These are phyloP conservation scores for Stenopsyche tienmushanensis DNA, from an alignment of 1,140 invertebrate species.

Conservation along the genomic window DNA sequence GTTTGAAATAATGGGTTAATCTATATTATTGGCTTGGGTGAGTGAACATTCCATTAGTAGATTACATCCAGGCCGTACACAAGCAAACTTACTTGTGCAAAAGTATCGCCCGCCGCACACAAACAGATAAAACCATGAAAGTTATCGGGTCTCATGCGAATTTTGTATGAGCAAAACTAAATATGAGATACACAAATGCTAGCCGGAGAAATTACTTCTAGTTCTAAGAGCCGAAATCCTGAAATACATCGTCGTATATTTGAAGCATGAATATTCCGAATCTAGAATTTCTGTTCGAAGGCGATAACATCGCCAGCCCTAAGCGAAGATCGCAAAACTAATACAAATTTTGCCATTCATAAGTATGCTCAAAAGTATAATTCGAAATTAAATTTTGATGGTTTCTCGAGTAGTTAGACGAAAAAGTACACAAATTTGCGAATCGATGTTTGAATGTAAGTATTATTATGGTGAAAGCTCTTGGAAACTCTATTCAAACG, in stretches of 20 bases:
- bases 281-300: too few species aligned
- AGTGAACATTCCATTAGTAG: slow-evolving; percentile 42
- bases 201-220: slow-evolving; percentile 13
- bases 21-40: slow-evolving; percentile 40
- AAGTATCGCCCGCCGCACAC: slow-evolving; percentile 4
- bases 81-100: slow-evolving; percentile 17
- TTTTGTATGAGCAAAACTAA: slow-evolving; percentile 3
- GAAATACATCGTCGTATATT: too few species aligned
- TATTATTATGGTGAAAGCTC: neutral
- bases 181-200: slow-evolving; percentile 21
- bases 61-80: slow-evolving; percentile 34
- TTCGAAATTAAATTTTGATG: too few species aligned
- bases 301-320: too few species aligned
- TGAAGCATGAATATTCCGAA: too few species aligned
- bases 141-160: slow-evolving; percentile 9
- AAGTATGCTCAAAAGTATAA: too few species aligned
- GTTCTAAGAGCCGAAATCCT: too few species aligned
- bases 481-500: slow-evolving; percentile 9
- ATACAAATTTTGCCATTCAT: too few species aligned
- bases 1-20: slow-evolving; percentile 42
- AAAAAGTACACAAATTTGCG: too few species aligned
- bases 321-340: too few species aligned
- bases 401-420: too few species aligned
- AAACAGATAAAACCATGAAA: slow-evolving; percentile 17
- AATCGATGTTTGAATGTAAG: neutral